Conservation (phyloP, 92 coral and sea anemone species). For the Epizoanthus rinbou region DNA sequence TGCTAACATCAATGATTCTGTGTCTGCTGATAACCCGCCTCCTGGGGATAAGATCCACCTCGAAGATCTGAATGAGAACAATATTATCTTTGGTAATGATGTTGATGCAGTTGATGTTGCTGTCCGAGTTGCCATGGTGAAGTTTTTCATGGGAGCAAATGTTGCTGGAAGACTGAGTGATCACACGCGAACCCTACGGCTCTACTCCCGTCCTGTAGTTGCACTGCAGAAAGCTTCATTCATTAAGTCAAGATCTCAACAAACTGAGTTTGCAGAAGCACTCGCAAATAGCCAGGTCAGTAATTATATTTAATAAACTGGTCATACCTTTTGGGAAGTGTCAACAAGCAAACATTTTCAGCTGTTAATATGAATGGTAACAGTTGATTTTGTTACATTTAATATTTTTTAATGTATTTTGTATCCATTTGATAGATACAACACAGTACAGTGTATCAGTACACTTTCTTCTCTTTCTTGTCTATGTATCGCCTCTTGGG, state of each 20-base stretch:
- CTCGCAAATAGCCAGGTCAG: constrained; percentile 86
- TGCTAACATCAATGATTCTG: constrained; percentile 60
- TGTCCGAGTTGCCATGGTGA: constrained; percentile 96
- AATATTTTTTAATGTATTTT: no score
- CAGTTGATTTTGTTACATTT: no score
- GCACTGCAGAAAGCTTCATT: constrained; percentile 93
- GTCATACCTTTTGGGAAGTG: no score
- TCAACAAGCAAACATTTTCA: no score
- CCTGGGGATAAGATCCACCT: constrained; percentile 38
- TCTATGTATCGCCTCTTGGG: no score
- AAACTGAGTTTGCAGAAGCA: constrained; percentile 85
- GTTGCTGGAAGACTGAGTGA: constrained; percentile 83
- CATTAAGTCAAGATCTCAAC: constrained; percentile 77
- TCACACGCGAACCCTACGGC: constrained; percentile 88
- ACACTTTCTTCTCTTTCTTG: no score
- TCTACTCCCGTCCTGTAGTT: constrained; percentile 95
- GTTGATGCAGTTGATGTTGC: constrained; percentile 96
- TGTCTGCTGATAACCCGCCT: constrained; percentile 39
- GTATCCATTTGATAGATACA: no score
- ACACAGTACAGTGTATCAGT: no score
- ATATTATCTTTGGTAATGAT: constrained; percentile 88
- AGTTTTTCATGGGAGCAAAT: constrained; percentile 78
- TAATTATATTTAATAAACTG: not conserved
- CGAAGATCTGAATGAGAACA: constrained; percentile 45
- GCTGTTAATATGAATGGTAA: no score